phyloP scores from a whole-genome alignment of 2,113 vertebrate genomes.

The Platanista minor region DNA sequence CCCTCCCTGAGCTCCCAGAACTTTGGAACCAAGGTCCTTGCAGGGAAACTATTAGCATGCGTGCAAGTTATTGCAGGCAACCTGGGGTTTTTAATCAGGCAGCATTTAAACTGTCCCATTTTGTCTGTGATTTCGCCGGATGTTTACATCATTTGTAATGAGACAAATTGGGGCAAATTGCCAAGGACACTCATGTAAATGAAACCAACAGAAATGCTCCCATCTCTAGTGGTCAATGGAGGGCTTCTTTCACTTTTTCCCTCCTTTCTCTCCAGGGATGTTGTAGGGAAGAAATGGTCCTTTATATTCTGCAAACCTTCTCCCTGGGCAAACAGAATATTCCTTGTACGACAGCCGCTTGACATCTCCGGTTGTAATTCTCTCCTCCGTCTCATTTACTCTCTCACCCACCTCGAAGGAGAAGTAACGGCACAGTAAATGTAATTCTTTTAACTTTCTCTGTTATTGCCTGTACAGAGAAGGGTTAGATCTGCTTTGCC shows the following conservation, averaged over 20 bases:
- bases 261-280: not conserved
- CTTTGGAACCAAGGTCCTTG: not conserved
- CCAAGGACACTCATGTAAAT: constrained; percentile 68
- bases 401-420: not conserved
- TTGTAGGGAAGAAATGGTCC: not conserved
- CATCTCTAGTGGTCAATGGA: not conserved
- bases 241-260: not conserved
- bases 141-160: constrained; percentile 54
- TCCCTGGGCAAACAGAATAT: not conserved
- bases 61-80: not conserved
- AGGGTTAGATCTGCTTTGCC: not conserved
- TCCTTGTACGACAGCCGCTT: not conserved
- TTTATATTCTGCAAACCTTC: constrained; percentile 7
- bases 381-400: not conserved
- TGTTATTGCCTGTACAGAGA: not conserved
- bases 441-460: not conserved
- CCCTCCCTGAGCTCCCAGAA: not conserved
- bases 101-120: not conserved
- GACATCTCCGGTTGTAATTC: not conserved
- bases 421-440: fast-evolving
- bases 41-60: not conserved
- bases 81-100: not conserved
- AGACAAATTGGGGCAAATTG: constrained; percentile 65
- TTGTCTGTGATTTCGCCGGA: not conserved
- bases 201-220: not conserved